A percentile compares a stretch with the other conserved stretches of the same genome.
Conservation (phyloP, 2,888 invertebrate species). For the Synergus laeviventris region DNA sequence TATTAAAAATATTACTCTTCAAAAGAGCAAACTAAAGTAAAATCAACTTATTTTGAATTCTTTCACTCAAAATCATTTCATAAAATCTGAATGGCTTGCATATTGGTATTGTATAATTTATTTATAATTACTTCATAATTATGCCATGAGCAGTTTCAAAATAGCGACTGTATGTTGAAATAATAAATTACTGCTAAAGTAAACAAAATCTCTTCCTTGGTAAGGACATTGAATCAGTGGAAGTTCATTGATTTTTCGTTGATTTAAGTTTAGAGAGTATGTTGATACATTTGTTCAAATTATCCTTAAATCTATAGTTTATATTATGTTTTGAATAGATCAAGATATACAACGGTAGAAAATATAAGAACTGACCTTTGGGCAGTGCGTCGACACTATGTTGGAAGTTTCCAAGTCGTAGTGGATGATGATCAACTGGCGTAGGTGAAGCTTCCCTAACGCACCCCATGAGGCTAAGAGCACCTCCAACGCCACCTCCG, state of each 20-base stretch:
- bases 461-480: slow-evolving; percentile 83
- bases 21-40: too few species aligned
- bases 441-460: slow-evolving; percentile 81
- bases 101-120: background rate
- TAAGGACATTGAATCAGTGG: background rate
- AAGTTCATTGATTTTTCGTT: too few species aligned
- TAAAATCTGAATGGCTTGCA: background rate
- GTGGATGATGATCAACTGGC: slow-evolving; percentile 78
- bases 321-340: background rate
- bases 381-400: slow-evolving; percentile 68
- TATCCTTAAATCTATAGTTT: too few species aligned
- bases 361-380: slow-evolving; percentile 65
- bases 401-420: slow-evolving; percentile 62
- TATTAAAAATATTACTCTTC: background rate
- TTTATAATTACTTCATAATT: background rate
- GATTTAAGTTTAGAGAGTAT: too few species aligned
- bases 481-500: slow-evolving; percentile 78
- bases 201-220: background rate
- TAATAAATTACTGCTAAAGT: background rate
- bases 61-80: background rate
- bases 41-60: background rate
- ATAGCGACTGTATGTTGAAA: background rate
- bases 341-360: background rate
- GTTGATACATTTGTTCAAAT: too few species aligned
- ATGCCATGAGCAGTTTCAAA: background rate